These are phyloP conservation scores for Ophiodon elongatus DNA, from an alignment of 2,113 vertebrate genomes.

Conservation along the genomic window DNA sequence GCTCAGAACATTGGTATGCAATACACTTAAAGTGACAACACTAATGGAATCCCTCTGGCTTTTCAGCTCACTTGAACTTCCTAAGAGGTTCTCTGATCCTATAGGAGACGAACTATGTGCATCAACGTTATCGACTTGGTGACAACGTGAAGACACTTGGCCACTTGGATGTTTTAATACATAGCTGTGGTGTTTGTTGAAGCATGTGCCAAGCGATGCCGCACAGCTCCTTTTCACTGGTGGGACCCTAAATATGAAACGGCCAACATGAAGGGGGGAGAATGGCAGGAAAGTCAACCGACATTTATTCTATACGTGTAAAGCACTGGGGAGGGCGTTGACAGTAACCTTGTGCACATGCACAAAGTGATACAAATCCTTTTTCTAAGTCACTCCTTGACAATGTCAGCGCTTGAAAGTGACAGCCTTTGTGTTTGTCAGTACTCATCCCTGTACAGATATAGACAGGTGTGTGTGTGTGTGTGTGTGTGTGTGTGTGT, in stretches of 20 bases:
- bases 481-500: conserved; percentile 20
- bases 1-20: neutral
- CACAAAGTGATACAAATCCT: conserved; percentile 24
- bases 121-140: neutral
- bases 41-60: neutral
- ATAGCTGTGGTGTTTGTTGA: neutral
- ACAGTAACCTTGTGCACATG: conserved; percentile 12
- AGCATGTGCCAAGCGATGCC: neutral
- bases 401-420: conserved; percentile 31
- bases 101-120: neutral
- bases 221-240: neutral
- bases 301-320: conserved; percentile 1
- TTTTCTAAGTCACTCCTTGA: conserved; percentile 44
- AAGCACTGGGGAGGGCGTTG: neutral
- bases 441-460: conserved; percentile 15
- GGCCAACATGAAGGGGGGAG: neutral
- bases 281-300: neutral
- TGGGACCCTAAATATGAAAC: neutral
- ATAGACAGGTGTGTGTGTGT: conserved; percentile 24
- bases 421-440: conserved; percentile 43
- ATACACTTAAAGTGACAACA: neutral
- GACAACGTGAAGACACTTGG: neutral
- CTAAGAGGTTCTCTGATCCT: neutral
- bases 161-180: neutral
- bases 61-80: neutral